Evolutionary conservation across 2,888 invertebrate genomes (phyloP).

Genomic region (Acanthosepion pharaonis): DNA sequence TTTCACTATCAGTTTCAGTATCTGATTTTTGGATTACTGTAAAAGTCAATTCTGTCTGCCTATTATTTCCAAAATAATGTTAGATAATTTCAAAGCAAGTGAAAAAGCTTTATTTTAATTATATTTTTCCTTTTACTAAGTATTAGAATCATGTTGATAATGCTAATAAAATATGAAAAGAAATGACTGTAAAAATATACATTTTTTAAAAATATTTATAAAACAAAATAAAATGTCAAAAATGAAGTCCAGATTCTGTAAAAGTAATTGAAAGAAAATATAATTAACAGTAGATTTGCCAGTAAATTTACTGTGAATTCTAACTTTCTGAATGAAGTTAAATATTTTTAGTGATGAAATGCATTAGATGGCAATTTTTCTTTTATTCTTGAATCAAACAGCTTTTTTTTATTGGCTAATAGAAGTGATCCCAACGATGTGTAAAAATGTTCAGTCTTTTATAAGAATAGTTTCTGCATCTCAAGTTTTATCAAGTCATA

Average conservation of each 20-base stretch:
- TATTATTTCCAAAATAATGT: not conserved
- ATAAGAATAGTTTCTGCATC: too few species aligned
- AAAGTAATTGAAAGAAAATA: not conserved
- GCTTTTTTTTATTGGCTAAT: too few species aligned
- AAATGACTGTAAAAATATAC: not conserved
- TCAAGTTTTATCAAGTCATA: too few species aligned
- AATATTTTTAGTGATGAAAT: too few species aligned
- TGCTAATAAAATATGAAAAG: not conserved
- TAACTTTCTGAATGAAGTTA: not conserved
- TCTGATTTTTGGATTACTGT: not conserved
- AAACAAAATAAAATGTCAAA: not conserved
- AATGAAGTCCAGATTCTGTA: not conserved
- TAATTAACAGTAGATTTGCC: not conserved
- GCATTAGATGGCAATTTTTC: too few species aligned
- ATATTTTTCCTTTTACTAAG: not conserved
- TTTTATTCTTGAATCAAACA: too few species aligned
- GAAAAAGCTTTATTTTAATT: not conserved
- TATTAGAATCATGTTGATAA: not conserved
- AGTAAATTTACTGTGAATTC: not conserved
- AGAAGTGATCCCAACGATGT: too few species aligned
- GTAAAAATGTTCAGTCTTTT: too few species aligned
- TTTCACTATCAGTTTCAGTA: not conserved
- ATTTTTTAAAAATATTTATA: not conserved
- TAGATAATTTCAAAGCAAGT: not conserved
- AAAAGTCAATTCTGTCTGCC: not conserved